Evolutionary conservation across 1,140 invertebrate species (phyloP), one percentile per base, ranked within the genome.

Genomic region (Himalopsyche phryganea): DNA sequence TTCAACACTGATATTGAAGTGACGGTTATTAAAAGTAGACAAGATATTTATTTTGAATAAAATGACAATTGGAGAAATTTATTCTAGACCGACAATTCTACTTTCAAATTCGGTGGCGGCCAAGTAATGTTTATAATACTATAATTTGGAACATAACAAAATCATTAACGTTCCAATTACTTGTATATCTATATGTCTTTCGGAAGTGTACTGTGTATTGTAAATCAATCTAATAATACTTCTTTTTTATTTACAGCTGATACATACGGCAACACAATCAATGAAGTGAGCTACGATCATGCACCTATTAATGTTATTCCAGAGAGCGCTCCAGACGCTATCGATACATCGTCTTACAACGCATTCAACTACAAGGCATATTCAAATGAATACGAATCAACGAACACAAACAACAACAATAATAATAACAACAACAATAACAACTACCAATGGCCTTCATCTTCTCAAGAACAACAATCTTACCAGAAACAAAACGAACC

Each of bases 331-430:
- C 57, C 61, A 13, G 61, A 63, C 42, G 56, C 61, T 3, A 49
- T 63, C 1, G 61, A 63, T n/a, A 59, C 61, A 7, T 63, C 61
- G 10, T 63, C 61, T 2, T 63, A 59, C 42, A 52, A 63, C 28
- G 52, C 61, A 2, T 60, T 50, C 52, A 63, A 63, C 40, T 63
- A 59, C 53, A 63, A 63, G 41, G 54, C 61, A 7, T 60, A 44
- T 28, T 33, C 52, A 17, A 38, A 3, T 28, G 4, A n/a, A 28
- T 28, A 28, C 23, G 23, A 28, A 13, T 45, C 44, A 20, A 14
- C 50, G 45, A 57, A 28, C 11, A 17, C 45, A 5, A 15, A 36
- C 7, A n/a, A n/a, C 23, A 28, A 9, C 23, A 28, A 28, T 28
- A 28, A 61, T 10, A 33, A 47, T 13, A 36, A 7, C 28, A 48